Evolutionary conservation across 2,888 invertebrate genomes (phyloP).

Genomic region (Lydus trimaculatus): DNA sequence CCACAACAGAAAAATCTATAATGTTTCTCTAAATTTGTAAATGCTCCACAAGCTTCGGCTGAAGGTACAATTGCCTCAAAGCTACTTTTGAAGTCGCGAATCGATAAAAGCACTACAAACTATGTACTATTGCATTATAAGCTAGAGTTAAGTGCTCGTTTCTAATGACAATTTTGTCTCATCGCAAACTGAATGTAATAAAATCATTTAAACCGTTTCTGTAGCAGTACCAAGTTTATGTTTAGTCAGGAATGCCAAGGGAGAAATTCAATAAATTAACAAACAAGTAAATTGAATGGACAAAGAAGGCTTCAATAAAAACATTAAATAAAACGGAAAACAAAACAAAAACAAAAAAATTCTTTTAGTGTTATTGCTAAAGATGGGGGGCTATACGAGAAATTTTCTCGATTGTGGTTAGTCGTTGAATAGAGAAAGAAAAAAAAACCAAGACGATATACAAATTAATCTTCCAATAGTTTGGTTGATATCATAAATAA

Average conservation of each 20-base stretch:
- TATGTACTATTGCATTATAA: too few relatives aligned
- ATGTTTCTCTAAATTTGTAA: too few relatives aligned
- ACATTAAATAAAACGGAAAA: conserved; percentile 25
- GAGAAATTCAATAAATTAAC: conserved; percentile 19
- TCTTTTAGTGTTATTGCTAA: conserved; percentile 33
- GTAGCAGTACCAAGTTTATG: background rate
- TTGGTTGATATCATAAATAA: conserved; percentile 19
- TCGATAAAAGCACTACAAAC: too few relatives aligned
- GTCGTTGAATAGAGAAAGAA: background rate
- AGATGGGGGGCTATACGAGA: conserved; percentile 25
- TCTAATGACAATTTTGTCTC: background rate
- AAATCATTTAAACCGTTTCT: background rate
- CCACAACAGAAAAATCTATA: too few relatives aligned
- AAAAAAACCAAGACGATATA: conserved; percentile 20
- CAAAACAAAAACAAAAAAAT: conserved; percentile 24
- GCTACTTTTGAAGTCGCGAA: too few relatives aligned
- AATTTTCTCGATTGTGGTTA: conserved; percentile 31
- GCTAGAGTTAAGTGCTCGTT: background rate
- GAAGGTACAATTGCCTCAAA: too few relatives aligned
- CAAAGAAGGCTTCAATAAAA: conserved; percentile 22
- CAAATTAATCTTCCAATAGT: conserved; percentile 34
- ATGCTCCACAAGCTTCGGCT: too few relatives aligned
- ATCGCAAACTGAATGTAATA: background rate
- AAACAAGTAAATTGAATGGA: conserved; percentile 23
- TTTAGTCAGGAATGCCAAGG: background rate